Evolutionary conservation across 2,888 invertebrate genomes (phyloP), one percentile per base, ranked within the genome.

Genomic region (Hydriomena furcata): DNA sequence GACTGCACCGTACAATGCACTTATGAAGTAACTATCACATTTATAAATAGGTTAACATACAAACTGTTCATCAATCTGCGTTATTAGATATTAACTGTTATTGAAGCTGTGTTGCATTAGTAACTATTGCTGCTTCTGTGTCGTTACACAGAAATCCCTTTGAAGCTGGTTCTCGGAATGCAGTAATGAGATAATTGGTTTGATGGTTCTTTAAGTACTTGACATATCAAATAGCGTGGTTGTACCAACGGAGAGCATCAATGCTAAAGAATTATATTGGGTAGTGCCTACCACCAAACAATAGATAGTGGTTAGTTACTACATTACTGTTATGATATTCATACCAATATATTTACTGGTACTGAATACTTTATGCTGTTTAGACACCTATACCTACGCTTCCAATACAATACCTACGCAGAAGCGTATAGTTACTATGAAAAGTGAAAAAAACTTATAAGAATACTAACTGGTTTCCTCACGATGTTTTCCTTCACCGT

Each of bases 141-240:
- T 42, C 24, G 46, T 41, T 38, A 35, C 48, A 36, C 54, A 61
- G 66, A 59, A 41, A 62, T 38, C 55, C 58, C 62, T 70, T 68
- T 68, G 62, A 64, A 45, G 52, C 38, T 41, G 52, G 21, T 60
- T 71, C 69, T 58, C 24, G 41, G 73, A 68, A 64, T 32, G 24
- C 43, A 23, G 41, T 45, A 13, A 13, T 13, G 32, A 40, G 52
- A 57, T 57, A 61, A 55, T 44, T 57, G 17, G 27, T 32, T 34
- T 8, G 37, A 50, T 23, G 23, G 45, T 36, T 23, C 12, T n/a
- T n/a, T n/a, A n/a, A 32, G 30, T 32, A 31, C 31, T 32, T 13
- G 23, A 30, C 20, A 35, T 23, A 13, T 23, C 23, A 23, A 17
- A 17, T 4, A 4, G 17, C 4, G 17, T 4, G 17, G 4, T 17